Evolutionary conservation across 2,888 invertebrate species (phyloP).

Genomic region (Ectobius pallidus): DNA sequence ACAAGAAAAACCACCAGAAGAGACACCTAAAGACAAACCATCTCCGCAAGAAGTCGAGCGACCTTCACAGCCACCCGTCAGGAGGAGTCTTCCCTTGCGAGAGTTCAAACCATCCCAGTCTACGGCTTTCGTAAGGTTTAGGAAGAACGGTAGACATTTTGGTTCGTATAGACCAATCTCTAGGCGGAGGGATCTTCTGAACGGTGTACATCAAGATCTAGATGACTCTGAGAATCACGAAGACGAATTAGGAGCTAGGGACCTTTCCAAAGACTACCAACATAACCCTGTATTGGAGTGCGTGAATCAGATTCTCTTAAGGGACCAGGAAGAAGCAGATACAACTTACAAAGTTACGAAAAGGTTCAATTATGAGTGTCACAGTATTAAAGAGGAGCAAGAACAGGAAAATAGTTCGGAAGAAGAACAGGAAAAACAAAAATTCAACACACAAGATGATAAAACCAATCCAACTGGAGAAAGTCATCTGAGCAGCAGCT

Average conservation of each 20-base stretch:
- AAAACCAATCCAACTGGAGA: background rate
- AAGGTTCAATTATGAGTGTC: conserved; percentile 22
- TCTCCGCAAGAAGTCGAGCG: no score
- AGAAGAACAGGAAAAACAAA: background rate
- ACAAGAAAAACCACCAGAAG: no score
- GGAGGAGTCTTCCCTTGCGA: no score
- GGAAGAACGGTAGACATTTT: conserved; percentile 23
- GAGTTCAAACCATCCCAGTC: conserved; percentile 6
- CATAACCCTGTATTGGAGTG: conserved; percentile 87
- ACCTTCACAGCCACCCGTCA: no score
- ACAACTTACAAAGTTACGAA: conserved; percentile 56
- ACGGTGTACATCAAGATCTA: conserved; percentile 53
- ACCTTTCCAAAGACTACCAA: conserved; percentile 58
- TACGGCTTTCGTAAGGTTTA: conserved; percentile 32
- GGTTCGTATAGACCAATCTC: conserved; percentile 58
- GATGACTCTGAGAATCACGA: conserved; percentile 54
- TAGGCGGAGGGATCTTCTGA: conserved; percentile 49
- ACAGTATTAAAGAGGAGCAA: conserved; percentile 44
- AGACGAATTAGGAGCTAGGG: conserved; percentile 54
- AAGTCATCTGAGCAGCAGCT: background rate
- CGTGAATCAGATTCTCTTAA: conserved; percentile 82
- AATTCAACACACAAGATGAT: background rate
- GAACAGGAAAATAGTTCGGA: conserved; percentile 34
- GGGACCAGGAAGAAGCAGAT: conserved; percentile 58
- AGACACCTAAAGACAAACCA: no score